A percentile compares a stretch with the other conserved stretches of the same genome.
Evolutionary conservation across 2,797 vertebrate species (phyloP).

Genomic region (Molossus alvarezi): DNA sequence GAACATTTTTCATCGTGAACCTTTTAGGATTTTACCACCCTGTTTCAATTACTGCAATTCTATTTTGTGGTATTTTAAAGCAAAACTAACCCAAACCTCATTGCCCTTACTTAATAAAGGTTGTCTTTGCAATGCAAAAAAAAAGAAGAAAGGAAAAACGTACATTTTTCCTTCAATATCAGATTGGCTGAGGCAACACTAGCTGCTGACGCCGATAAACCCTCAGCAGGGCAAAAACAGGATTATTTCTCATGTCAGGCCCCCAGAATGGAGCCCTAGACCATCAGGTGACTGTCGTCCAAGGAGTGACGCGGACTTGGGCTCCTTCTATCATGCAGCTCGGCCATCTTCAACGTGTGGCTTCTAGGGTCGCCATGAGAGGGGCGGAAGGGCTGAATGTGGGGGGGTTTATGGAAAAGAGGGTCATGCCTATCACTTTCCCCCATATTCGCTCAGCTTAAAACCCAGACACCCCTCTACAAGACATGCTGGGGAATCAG

Average conservation of each 20-base stretch:
- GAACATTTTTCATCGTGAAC: too few relatives aligned
- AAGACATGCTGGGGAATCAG: accelerated
- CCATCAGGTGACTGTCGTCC: background rate
- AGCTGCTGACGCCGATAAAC: background rate
- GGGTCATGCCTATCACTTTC: background rate
- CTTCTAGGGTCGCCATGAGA: background rate
- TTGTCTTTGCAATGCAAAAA: background rate
- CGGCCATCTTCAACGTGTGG: background rate
- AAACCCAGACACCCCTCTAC: background rate
- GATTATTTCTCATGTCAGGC: background rate
- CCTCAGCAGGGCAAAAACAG: background rate
- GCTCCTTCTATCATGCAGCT: background rate
- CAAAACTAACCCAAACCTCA: background rate
- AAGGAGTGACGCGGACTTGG: too few relatives aligned
- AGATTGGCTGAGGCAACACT: accelerated
- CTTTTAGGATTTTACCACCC: background rate
- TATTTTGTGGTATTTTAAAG: conserved; percentile 15
- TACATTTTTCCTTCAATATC: too few relatives aligned
- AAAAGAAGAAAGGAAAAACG: background rate
- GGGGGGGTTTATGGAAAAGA: background rate
- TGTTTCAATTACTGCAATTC: background rate
- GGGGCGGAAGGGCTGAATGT: background rate
- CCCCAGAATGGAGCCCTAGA: background rate
- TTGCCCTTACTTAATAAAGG: background rate
- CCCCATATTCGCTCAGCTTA: background rate